These are phyloP conservation scores for Beris morrisii DNA, from an alignment of 2,888 invertebrate genomes.

Conservation along the genomic window DNA sequence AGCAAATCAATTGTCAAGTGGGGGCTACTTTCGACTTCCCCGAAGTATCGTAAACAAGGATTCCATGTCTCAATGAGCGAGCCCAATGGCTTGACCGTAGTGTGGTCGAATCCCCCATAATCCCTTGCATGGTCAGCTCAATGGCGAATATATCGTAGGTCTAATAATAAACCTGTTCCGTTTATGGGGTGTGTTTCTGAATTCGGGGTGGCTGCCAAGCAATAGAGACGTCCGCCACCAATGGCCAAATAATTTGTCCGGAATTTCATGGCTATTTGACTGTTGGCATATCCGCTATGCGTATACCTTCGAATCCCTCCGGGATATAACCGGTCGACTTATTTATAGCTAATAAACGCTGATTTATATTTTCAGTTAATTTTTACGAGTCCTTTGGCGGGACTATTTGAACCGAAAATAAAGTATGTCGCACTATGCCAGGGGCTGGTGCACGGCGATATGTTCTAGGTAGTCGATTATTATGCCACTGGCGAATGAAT, in stretches of 20 bases:
- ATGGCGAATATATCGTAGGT: constrained; percentile 6
- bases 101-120: constrained; percentile 5
- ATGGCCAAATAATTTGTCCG: constrained; percentile 35
- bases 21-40: constrained; percentile 10
- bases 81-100: constrained; percentile 7
- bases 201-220: neutral
- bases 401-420: constrained; percentile 8
- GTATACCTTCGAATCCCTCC: neutral
- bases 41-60: constrained; percentile 24
- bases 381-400: constrained; percentile 26
- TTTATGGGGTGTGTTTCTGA: too few species aligned
- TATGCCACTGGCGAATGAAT: constrained; percentile 19
- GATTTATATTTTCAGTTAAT: constrained; percentile 35
- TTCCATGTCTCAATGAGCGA: neutral
- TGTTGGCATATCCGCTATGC: constrained; percentile 21
- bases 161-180: constrained; percentile 18
- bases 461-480: constrained; percentile 28
- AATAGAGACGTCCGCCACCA: neutral
- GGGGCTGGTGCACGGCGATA: constrained; percentile 26
- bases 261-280: constrained; percentile 29
- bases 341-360: constrained; percentile 37
- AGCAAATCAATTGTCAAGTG: constrained; percentile 28
- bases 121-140: constrained; percentile 31
- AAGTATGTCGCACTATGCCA: constrained; percentile 25
- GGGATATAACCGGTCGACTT: constrained; percentile 27